Conservation (phyloP, 2,888 invertebrate species). For the Uloborus plumipes region DNA sequence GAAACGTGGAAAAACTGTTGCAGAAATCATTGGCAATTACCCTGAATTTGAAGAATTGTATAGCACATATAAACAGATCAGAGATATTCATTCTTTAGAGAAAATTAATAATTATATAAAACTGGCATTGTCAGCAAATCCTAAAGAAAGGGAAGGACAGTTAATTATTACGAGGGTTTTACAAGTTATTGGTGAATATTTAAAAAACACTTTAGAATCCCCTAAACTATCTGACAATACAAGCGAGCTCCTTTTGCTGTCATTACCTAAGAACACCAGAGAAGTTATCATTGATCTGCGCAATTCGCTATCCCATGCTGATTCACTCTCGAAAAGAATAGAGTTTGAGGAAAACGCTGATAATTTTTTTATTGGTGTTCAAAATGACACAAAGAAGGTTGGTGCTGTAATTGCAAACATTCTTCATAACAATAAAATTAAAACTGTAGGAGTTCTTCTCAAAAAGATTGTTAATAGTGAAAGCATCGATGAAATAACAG, state of each 20-base stretch:
- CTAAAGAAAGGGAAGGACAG: background rate
- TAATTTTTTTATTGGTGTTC: slow-evolving; percentile 21
- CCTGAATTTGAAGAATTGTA: slow-evolving; percentile 24
- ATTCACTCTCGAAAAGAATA: slow-evolving; percentile 8
- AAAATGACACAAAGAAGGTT: slow-evolving; percentile 18
- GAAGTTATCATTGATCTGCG: slow-evolving; percentile 16
- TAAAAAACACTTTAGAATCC: slow-evolving; percentile 29
- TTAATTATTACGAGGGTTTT: slow-evolving; percentile 16
- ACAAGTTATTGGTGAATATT: slow-evolving; percentile 32
- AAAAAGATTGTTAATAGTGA: slow-evolving; percentile 2
- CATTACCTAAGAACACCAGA: slow-evolving; percentile 5
- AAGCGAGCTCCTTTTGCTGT: slow-evolving; percentile 8
- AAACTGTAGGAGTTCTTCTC: background rate
- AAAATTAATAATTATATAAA: slow-evolving; percentile 16
- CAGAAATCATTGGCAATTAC: background rate
- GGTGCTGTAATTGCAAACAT: background rate
- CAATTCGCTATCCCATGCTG: slow-evolving; percentile 9
- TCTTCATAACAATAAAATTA: slow-evolving; percentile 9
- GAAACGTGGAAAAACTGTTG: background rate
- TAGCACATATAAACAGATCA: slow-evolving; percentile 1
- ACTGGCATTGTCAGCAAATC: slow-evolving; percentile 1
- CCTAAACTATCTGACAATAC: slow-evolving; percentile 17
- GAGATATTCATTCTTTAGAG: slow-evolving; percentile 24
- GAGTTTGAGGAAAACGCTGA: slow-evolving; percentile 16
- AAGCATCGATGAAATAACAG: slow-evolving; percentile 15